Evolutionary conservation across 2,888 invertebrate genomes (phyloP).

Genomic region (Rugalucina vietnamica): DNA sequence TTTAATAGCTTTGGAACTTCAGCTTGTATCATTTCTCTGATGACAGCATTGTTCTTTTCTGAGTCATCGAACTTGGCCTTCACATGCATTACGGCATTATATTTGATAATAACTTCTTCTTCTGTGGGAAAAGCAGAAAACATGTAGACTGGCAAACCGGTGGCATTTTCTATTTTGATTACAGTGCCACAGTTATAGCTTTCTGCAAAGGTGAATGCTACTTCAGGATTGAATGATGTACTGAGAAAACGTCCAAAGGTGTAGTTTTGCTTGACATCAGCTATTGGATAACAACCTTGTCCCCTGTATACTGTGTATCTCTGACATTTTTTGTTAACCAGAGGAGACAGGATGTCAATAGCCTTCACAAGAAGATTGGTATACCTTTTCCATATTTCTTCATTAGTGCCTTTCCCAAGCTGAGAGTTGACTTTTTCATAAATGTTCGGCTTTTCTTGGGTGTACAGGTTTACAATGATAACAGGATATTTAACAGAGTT

Average conservation of each 20-base stretch:
- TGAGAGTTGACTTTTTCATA: not conserved
- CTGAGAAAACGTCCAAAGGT: not conserved
- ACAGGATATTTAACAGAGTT: not conserved
- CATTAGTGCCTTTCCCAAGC: not conserved
- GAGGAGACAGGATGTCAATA: not conserved
- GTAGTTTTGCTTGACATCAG: not conserved
- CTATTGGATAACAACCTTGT: not conserved
- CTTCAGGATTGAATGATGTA: not conserved
- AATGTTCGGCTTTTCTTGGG: not conserved
- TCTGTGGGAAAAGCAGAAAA: not conserved
- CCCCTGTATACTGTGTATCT: not conserved
- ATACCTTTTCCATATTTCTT: not conserved
- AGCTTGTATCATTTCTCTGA: not conserved
- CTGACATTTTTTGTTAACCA: not conserved
- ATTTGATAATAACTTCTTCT: not conserved
- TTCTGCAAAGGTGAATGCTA: not conserved
- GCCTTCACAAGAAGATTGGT: not conserved
- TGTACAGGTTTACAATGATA: not conserved
- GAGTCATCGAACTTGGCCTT: not conserved
- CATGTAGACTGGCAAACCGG: not conserved
- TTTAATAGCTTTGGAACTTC: not conserved
- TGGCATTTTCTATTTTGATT: not conserved
- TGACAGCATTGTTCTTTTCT: not conserved
- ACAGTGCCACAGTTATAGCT: not conserved
- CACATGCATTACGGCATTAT: not conserved